A percentile compares a stretch with the other conserved stretches of the same genome.
These are phyloP conservation scores for Hemithea aestivaria DNA, from an alignment of 2,888 invertebrate species.

Conservation along the genomic window DNA sequence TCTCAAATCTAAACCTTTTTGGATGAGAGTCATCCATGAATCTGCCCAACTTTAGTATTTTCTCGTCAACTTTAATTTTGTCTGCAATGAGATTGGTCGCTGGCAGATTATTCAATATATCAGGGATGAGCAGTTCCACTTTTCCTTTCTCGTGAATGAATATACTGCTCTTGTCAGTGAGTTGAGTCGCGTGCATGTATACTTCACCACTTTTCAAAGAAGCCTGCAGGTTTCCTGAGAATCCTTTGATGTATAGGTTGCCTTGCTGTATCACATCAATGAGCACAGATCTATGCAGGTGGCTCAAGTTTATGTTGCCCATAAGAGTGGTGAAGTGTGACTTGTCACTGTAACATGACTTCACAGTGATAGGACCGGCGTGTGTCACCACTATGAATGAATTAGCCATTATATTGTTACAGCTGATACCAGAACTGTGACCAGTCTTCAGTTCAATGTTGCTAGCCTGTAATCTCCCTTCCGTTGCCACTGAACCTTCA, in stretches of 20 bases:
- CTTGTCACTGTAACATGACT: conserved; percentile 70
- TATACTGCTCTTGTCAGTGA: conserved; percentile 69
- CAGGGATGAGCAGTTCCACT: conserved; percentile 64
- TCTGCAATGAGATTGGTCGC: conserved; percentile 72
- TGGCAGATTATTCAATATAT: conserved; percentile 64
- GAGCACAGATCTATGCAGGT: conserved; percentile 59
- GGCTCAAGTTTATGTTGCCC: conserved; percentile 62
- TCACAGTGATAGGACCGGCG: conserved; percentile 62
- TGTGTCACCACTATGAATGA: conserved; percentile 58
- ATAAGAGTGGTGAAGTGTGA: conserved; percentile 70
- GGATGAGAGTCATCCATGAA: conserved; percentile 73
- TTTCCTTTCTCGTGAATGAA: conserved; percentile 75
- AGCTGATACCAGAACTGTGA: conserved; percentile 52
- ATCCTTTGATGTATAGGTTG: conserved; percentile 65
- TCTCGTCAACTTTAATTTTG: conserved; percentile 69
- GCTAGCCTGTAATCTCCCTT: conserved; percentile 60
- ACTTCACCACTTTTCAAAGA: conserved; percentile 72
- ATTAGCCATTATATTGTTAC: conserved; percentile 69
- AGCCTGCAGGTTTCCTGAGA: conserved; percentile 66
- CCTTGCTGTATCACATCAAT: conserved; percentile 73
- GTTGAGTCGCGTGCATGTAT: conserved; percentile 63
- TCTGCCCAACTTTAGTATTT: conserved; percentile 64
- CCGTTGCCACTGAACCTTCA: conserved; percentile 55
- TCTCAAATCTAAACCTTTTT: conserved; percentile 66
- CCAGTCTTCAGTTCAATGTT: conserved; percentile 68